phyloP scores from a whole-genome alignment of 2,888 invertebrate genomes.

The Nipponacmea schrenckii region DNA sequence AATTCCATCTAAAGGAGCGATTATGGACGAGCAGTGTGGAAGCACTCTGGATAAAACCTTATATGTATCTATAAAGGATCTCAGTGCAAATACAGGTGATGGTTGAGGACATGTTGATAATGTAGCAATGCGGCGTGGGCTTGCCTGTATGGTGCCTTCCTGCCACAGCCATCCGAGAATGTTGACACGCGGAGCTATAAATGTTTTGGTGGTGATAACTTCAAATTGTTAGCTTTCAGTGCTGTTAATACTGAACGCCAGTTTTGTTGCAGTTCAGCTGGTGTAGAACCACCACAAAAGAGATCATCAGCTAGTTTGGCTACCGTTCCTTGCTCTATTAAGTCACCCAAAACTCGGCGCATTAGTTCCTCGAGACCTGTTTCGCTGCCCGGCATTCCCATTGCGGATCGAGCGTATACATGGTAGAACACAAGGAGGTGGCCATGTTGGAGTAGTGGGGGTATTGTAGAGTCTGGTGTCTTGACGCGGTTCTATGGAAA shows the following conservation, averaged over 20 bases:
- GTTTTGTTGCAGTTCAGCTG: slow-evolving; percentile 22
- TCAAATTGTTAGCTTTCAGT: slow-evolving; percentile 17
- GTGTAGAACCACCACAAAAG: slow-evolving; percentile 35
- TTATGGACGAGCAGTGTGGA: neutral
- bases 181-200: neutral
- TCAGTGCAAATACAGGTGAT: neutral
- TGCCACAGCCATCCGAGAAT: neutral
- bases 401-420: slow-evolving; percentile 35
- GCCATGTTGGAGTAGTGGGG: too few species aligned
- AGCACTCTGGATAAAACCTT: neutral
- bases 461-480: neutral
- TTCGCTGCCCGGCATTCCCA: slow-evolving; percentile 44
- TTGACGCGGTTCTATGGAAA: slow-evolving; percentile 18
- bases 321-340: slow-evolving; percentile 28
- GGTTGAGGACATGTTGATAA: neutral
- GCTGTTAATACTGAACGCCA: slow-evolving; percentile 30
- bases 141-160: neutral
- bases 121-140: neutral
- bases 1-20: neutral
- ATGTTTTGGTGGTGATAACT: neutral
- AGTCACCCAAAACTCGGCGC: slow-evolving; percentile 33
- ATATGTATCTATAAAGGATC: neutral
- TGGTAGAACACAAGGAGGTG: slow-evolving; percentile 9
- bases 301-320: slow-evolving; percentile 36
- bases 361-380: slow-evolving; percentile 38